These are phyloP conservation scores for Cerastis rubricosa DNA, from an alignment of 2,888 invertebrate species.

Conservation along the genomic window DNA sequence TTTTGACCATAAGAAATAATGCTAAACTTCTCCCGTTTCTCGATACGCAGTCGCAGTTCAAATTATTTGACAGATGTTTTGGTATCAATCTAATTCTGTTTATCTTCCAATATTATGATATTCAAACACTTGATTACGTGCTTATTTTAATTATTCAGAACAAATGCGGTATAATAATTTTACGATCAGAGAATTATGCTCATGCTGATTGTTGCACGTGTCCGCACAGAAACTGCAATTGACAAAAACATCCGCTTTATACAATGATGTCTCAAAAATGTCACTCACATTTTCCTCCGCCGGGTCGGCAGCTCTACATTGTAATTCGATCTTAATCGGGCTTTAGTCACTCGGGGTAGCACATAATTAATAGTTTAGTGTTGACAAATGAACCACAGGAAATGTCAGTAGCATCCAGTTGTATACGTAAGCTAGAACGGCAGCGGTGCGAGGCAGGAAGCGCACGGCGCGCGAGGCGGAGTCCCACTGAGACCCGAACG, in stretches of 20 bases:
- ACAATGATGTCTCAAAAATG: conserved; percentile 59
- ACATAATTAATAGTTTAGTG: conserved; percentile 69
- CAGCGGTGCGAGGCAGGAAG: conserved; percentile 77
- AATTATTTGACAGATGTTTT: neutral
- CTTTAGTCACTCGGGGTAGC: conserved; percentile 73
- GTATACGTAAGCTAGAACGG: conserved; percentile 39
- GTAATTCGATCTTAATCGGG: conserved; percentile 76
- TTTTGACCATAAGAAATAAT: conserved; percentile 30
- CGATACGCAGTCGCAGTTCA: neutral
- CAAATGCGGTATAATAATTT: conserved; percentile 5
- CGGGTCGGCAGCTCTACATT: conserved; percentile 88
- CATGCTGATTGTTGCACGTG: conserved; percentile 29
- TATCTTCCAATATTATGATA: neutral
- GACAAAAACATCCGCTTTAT: conserved; percentile 56
- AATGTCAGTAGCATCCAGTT: conserved; percentile 57
- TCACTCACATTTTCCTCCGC: conserved; percentile 88
- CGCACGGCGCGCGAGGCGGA: conserved; percentile 83
- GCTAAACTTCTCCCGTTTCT: neutral
- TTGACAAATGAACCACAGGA: conserved; percentile 67
- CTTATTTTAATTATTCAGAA: conserved; percentile 18
- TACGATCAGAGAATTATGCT: conserved; percentile 8
- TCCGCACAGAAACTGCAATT: conserved; percentile 42
- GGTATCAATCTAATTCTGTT: neutral
- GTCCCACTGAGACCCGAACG: conserved; percentile 80
- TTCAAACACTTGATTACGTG: neutral